Percentiles rank a stretch among this genome's conserved stretches.
Conservation (phyloP, 2,797 vertebrate genomes). For the Anas bahamensis region DNA sequence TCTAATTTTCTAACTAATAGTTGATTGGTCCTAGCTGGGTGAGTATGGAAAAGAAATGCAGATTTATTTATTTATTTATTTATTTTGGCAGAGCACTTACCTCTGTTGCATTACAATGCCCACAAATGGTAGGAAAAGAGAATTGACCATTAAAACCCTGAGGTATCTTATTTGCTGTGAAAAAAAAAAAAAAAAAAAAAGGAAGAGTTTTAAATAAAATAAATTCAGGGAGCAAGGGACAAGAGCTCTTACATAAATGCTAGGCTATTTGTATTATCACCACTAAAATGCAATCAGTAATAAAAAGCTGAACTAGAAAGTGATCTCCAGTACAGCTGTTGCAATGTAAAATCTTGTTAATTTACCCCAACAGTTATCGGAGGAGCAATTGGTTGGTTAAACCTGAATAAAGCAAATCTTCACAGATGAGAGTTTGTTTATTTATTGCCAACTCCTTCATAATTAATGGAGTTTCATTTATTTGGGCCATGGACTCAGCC, state of each 20-base stretch:
- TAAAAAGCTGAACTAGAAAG: background rate
- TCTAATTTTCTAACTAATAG: background rate
- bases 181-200: background rate
- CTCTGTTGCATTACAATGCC: background rate
- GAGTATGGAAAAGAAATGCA: background rate
- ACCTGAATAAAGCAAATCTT: background rate
- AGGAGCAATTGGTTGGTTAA: background rate
- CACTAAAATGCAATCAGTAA: background rate
- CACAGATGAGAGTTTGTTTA: background rate
- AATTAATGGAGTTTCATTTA: slow-evolving; percentile 42
- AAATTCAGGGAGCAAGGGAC: background rate
- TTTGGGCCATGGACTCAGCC: background rate
- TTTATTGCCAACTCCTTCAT: slow-evolving; percentile 2
- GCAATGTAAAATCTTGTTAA: background rate
- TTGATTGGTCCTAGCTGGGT: background rate
- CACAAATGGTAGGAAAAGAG: background rate
- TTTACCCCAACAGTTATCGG: background rate
- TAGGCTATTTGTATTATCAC: background rate
- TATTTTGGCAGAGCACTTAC: background rate
- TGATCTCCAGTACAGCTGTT: background rate
- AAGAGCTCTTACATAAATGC: background rate
- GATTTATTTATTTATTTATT: background rate
- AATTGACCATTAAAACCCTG: background rate
- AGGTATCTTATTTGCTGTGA: background rate
- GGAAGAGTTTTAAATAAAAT: background rate